Evolutionary conservation across 2,888 invertebrate genomes (phyloP).

Genomic region (Philaethria dido): DNA sequence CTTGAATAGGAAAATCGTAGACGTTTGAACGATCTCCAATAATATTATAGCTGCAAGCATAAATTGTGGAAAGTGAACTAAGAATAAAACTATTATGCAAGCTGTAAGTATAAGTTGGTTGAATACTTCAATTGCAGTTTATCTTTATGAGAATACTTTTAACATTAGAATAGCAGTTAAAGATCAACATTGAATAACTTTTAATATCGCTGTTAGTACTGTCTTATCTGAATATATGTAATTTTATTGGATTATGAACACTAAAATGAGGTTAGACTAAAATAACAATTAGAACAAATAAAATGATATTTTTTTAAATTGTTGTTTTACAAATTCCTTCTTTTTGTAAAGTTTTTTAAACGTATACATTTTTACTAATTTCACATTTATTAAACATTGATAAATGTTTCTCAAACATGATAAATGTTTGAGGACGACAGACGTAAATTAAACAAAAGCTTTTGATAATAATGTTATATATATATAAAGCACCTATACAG

Average conservation of each 20-base stretch:
- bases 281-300: too few relatives aligned
- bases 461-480: not conserved
- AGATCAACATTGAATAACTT: conserved; percentile 15
- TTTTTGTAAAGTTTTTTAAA: too few relatives aligned
- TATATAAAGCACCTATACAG: not conserved
- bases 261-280: not conserved
- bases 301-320: too few relatives aligned
- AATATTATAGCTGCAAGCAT: conserved; percentile 54
- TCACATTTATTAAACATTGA: too few relatives aligned
- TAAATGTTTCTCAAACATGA: too few relatives aligned
- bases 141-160: conserved; percentile 64
- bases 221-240: not conserved
- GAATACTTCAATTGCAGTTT: conserved; percentile 60
- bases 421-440: too few relatives aligned
- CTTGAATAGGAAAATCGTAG: conserved; percentile 42
- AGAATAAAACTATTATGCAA: conserved; percentile 76
- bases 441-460: not conserved
- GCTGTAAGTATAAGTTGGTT: conserved; percentile 64
- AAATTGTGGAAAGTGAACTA: conserved; percentile 57
- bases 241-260: not conserved
- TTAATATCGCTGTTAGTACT: not conserved
- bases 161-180: conserved; percentile 20
- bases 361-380: too few relatives aligned
- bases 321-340: too few relatives aligned
- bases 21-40: conserved; percentile 57